phyloP scores from a whole-genome alignment of 1,140 invertebrate genomes.

The Zaprionus davidi region DNA sequence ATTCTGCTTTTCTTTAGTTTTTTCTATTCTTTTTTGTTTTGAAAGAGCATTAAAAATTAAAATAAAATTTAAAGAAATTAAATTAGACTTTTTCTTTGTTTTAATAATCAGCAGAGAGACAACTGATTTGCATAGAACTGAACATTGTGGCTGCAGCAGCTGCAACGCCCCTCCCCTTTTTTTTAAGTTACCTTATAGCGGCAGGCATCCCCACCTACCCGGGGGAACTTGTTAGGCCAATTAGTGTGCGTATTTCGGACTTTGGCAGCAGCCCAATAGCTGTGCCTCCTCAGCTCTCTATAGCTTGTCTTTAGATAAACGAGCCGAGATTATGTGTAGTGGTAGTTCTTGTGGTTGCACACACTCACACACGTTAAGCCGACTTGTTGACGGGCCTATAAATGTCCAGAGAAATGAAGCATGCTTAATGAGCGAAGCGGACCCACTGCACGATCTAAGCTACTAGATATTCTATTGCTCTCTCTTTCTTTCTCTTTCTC shows the following conservation, averaged over 20 bases:
- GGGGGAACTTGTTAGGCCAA: conserved; percentile 56
- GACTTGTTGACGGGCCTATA: conserved; percentile 64
- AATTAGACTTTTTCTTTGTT: conserved; percentile 42
- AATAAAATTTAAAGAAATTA: conserved; percentile 51
- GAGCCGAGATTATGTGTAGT: conserved; percentile 58
- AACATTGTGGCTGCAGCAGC: conserved; percentile 20
- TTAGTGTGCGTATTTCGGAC: conserved; percentile 65
- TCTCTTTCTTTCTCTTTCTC: background rate
- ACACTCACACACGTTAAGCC: conserved; percentile 38
- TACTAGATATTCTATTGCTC: conserved; percentile 17
- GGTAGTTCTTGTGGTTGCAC: conserved; percentile 12
- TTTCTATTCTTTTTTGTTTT: conserved; percentile 3
- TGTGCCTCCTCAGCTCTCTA: conserved; percentile 2
- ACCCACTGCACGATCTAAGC: conserved; percentile 35
- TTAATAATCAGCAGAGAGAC: conserved; percentile 42
- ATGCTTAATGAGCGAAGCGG: conserved; percentile 61
- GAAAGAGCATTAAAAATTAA: conserved; percentile 39
- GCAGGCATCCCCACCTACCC: conserved; percentile 2
- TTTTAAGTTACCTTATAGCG: background rate
- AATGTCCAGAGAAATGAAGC: conserved; percentile 70
- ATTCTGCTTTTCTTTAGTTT: conserved; percentile 1
- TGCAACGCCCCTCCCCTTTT: background rate
- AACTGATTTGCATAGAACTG: conserved; percentile 44
- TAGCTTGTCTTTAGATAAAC: conserved; percentile 53
- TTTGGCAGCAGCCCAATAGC: conserved; percentile 34